Evolutionary conservation across 1,140 invertebrate genomes (phyloP).

Genomic region (Theocolax elegans): DNA sequence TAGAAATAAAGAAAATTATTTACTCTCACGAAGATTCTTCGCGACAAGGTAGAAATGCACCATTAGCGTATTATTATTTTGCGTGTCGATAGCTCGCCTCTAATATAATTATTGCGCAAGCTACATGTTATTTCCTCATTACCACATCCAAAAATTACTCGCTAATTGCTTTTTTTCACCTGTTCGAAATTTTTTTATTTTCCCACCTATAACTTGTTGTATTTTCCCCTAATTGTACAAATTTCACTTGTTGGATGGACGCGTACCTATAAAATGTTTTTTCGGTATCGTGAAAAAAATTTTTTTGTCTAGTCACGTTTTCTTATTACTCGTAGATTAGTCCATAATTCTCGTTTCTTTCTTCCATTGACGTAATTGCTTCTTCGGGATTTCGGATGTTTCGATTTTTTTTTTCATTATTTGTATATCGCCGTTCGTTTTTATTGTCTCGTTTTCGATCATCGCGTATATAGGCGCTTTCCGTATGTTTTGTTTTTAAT

Average conservation of each 20-base stretch:
- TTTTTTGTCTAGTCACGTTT: not conserved
- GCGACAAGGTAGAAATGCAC: no score
- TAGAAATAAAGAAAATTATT: no score
- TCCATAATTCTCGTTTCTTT: not conserved
- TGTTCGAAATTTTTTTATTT: not conserved
- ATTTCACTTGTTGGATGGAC: slow-evolving; percentile 21
- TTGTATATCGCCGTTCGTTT: no score
- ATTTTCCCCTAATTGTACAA: slow-evolving; percentile 26
- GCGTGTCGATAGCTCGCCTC: no score
- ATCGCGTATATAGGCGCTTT: not conserved
- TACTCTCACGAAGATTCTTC: no score
- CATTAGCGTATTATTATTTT: no score
- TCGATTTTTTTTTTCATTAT: no score
- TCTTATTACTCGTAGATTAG: not conserved
- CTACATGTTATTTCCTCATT: not conserved
- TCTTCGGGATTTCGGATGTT: no score
- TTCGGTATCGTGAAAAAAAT: not conserved
- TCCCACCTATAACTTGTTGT: not conserved
- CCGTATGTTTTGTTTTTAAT: not conserved
- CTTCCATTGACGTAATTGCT: no score
- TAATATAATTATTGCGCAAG: slow-evolving; percentile 21
- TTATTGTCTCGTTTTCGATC: slow-evolving; percentile 22
- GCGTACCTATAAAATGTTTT: slow-evolving; percentile 21
- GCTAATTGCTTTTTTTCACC: not conserved
- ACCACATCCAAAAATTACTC: not conserved